Base-by-base conservation (phyloP, 2,113 vertebrate genomes). In the Sylvia atricapilla region DNA sequence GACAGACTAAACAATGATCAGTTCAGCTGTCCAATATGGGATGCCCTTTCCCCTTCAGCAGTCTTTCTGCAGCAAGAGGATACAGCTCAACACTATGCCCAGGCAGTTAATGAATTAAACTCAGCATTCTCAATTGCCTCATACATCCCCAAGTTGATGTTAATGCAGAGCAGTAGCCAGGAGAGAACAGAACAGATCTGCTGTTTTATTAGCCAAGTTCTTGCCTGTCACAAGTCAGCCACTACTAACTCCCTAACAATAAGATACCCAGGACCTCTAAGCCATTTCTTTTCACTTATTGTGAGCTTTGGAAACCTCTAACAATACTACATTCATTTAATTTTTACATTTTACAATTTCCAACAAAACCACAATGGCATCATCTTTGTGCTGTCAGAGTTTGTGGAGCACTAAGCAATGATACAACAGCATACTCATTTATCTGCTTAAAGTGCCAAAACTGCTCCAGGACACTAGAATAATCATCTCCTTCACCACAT, bases 311-410 rank as follows among this genome's bases (percentile, higher is more conserved):
- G 52, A 64, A 90, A 90, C 59, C 72, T 70, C 90, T 81, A 92
- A 94, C 93, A 94, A 95, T 86, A 90, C 87, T 39, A 91, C 50
- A 92, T 94, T 96, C 67, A 86, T 78, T 90, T 78, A 74, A 86
- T 94, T 95, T 85, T 89, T 75, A 64, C 52, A 79, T 91, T 89
- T 89, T 60, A 73, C 63, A 55, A 82, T 91, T 75, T 88, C 59
- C 86, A 90, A 78, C 85, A 81, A 91, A 90, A 84, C 60, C 75
- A 50, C 67, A 87, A 59, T 30, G 37, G 80, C 69, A 90, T 67
- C 33, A 82, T 89, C 76, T 75, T 86, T 82, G 76, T 7, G 1
- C 80, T 92, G 62, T 64, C 83, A 50, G 25, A 70, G 60, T 75
- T 90, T 78, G 84, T 79, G 74, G 10, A 94, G 49, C 82, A 41